These are phyloP conservation scores for Torymus texanus DNA, from an alignment of 2,888 invertebrate genomes.

Conservation along the genomic window DNA sequence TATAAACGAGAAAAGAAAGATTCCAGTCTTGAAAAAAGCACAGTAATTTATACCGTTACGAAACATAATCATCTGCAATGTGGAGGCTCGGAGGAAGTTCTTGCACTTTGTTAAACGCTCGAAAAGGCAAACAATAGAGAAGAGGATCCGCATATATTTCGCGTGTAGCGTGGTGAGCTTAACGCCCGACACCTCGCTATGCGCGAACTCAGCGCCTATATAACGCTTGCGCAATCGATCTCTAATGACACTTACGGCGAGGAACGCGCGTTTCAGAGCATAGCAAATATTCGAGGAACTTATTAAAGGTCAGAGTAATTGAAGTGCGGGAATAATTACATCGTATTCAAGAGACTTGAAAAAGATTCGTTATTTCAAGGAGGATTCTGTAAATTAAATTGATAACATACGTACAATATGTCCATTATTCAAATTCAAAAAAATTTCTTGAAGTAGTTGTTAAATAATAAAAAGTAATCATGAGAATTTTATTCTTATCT, in stretches of 20 bases:
- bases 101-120: constrained; percentile 10
- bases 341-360: no score
- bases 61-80: constrained; percentile 3
- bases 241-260: not conserved
- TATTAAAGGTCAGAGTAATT: not conserved
- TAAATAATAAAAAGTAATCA: no score
- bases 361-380: no score
- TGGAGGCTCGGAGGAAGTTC: constrained; percentile 14
- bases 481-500: no score
- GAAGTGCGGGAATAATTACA: no score
- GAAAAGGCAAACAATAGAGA: constrained; percentile 38
- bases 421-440: no score
- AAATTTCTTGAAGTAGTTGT: no score
- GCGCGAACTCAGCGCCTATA: not conserved
- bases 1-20: constrained; percentile 39
- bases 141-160: constrained; percentile 37
- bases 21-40: not conserved
- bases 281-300: not conserved
- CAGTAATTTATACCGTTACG: constrained; percentile 45
- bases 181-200: constrained; percentile 37
- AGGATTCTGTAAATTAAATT: no score
- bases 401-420: no score
- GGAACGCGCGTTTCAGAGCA: no score
- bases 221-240: constrained; percentile 33
- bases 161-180: constrained; percentile 45